Evolutionary conservation across 2,797 vertebrate genomes (phyloP), one percentile per base, ranked within the genome.

Genomic region (Oryzias sinensis): DNA sequence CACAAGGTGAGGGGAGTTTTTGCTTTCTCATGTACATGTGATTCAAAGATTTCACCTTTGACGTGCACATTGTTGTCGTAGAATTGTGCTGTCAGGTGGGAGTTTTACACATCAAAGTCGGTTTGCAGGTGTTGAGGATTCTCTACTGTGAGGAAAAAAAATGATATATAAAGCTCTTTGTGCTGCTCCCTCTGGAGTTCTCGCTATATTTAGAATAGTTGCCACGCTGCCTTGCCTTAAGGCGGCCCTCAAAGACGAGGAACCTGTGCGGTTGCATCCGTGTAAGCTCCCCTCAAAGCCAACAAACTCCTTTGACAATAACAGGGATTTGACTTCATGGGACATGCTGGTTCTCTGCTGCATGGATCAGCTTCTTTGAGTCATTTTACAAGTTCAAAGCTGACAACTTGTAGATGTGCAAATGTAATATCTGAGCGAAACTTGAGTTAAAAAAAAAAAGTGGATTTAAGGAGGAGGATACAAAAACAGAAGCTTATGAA

Each of bases 91-190:
- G 37, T 50, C 62, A 58, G 40, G 54, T 17, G 16, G 37, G 1
- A 66, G 46, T 59, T 59, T 51, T 43, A 50, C 4, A 67, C 69
- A 67, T 72, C 63, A 67, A 61, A 58, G 43, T 47, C 50, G 44
- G 63, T 72, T 67, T 72, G 64, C 44, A 63, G 52, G 59, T 65
- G 54, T 48, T 29, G 53, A 16, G 47, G 27, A 50, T 41, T 29
- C 33, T 51, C 47, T 25, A 57, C 40, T 61, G 53, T 60, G 53
- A 57, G 43, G 22, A 9, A 14, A 61, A 18, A 18, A 53, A 37
- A 2, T 9, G 33, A 0, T 29, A 24, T 20, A 53, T 61, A 46
- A 65, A 70, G 43, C 49, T 45, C n/a, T 41, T 51, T 57, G 53
- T 58, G 54, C 22, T 11, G 41, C 55, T 45, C 45, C 62, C 42